A percentile compares a stretch with the other conserved stretches of the same genome.
Evolutionary conservation across 1,140 invertebrate genomes (phyloP).

Genomic region (Psix sp.): DNA sequence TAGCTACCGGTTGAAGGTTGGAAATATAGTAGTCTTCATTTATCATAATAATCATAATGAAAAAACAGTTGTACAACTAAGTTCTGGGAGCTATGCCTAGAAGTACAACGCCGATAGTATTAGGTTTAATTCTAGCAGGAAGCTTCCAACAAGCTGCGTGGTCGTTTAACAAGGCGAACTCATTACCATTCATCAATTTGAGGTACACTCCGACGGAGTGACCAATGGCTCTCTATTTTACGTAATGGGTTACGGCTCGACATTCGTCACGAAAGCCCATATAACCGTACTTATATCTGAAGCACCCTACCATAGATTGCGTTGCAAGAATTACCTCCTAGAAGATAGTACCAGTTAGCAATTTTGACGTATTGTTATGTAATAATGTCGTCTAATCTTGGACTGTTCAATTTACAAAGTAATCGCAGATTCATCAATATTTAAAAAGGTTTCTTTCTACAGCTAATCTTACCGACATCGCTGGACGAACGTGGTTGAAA

Average conservation of each 20-base stretch:
- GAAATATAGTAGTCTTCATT: too few relatives aligned
- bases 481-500: slow-evolving; percentile 58
- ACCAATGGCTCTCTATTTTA: slow-evolving; percentile 77
- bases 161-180: slow-evolving; percentile 76
- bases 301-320: slow-evolving; percentile 55
- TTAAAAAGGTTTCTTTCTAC: too few relatives aligned
- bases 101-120: slow-evolving; percentile 45
- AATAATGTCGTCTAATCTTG: too few relatives aligned
- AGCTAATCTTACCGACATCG: too few relatives aligned
- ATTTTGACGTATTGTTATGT: too few relatives aligned
- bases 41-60: slow-evolving; percentile 21
- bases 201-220: slow-evolving; percentile 74
- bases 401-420: too few relatives aligned
- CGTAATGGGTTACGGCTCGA: slow-evolving; percentile 74
- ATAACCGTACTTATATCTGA: slow-evolving; percentile 66
- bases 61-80: slow-evolving; percentile 26
- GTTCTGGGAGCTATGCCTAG: slow-evolving; percentile 11
- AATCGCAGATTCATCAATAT: too few relatives aligned
- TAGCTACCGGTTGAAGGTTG: too few relatives aligned
- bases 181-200: slow-evolving; percentile 79
- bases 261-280: slow-evolving; percentile 74
- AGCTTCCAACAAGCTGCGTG: slow-evolving; percentile 57
- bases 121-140: slow-evolving; percentile 66
- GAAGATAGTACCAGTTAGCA: slow-evolving; percentile 5
- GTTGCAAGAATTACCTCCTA: slow-evolving; percentile 8